These are phyloP conservation scores for Cavia porcellus DNA, from an alignment of 2,113 vertebrate genomes.

Conservation along the genomic window DNA sequence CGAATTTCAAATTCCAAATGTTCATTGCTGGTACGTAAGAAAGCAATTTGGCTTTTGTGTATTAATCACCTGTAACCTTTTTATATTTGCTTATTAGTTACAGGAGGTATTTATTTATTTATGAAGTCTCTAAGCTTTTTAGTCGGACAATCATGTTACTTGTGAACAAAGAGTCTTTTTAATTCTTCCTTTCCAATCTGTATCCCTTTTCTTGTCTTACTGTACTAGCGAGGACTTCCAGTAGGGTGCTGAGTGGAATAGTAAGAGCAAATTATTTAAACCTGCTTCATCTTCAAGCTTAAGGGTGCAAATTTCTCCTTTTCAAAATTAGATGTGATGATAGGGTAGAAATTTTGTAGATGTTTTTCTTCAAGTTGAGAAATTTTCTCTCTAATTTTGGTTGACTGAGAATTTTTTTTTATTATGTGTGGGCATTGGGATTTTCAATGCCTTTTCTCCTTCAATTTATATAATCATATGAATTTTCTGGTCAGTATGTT, in stretches of 20 bases:
- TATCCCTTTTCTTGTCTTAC: slow-evolving; percentile 34
- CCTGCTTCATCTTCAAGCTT: neutral
- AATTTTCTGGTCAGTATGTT: neutral
- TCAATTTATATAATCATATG: neutral
- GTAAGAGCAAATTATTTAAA: neutral
- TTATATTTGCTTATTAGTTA: neutral
- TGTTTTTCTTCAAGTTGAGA: neutral
- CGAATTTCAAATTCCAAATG: neutral
- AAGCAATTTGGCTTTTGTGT: neutral
- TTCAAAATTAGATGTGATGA: neutral
- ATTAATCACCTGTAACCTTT: neutral
- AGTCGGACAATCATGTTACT: neutral
- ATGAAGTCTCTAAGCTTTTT: neutral
- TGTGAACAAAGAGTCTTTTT: slow-evolving; percentile 16
- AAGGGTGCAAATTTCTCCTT: neutral
- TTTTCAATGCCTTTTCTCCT: neutral
- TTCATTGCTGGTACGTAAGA: neutral
- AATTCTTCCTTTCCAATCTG: neutral
- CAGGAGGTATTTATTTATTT: neutral
- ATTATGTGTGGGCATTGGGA: neutral
- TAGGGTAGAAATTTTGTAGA: neutral
- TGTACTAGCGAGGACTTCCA: neutral
- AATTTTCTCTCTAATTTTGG: neutral
- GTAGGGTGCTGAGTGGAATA: neutral
- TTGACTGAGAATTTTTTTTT: neutral